Evolutionary conservation across 1,140 invertebrate species (phyloP).

Genomic region (Drosophila carrolli): DNA sequence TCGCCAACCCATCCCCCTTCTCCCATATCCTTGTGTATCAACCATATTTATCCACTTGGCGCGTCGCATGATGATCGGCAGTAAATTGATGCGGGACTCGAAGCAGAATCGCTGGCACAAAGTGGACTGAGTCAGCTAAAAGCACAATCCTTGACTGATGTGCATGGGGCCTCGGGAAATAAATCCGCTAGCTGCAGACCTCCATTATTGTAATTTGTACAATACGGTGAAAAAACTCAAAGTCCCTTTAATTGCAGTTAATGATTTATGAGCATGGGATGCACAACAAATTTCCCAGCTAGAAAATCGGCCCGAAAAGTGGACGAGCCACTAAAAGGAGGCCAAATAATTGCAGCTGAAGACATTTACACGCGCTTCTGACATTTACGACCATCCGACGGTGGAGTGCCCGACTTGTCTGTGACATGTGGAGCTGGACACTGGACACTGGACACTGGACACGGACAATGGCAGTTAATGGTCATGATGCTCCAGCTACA

Average conservation of each 20-base stretch:
- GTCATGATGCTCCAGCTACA: constrained; percentile 55
- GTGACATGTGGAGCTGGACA: constrained; percentile 72
- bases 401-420: constrained; percentile 32
- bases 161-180: constrained; percentile 4
- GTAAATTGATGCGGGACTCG: constrained; percentile 61
- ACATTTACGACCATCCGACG: constrained; percentile 71
- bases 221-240: constrained; percentile 20
- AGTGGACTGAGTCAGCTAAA: constrained; percentile 72
- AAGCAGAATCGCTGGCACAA: constrained; percentile 13
- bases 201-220: constrained; percentile 36
- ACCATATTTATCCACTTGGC: constrained; percentile 26
- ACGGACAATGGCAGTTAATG: constrained; percentile 76
- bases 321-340: constrained; percentile 13
- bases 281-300: constrained; percentile 35
- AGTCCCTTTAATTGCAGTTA: constrained; percentile 60
- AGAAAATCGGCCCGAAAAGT: constrained; percentile 19
- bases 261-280: constrained; percentile 59
- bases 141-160: constrained; percentile 49
- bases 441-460: constrained; percentile 30
- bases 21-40: constrained; percentile 5
- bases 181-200: constrained; percentile 26
- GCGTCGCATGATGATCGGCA: constrained; percentile 75
- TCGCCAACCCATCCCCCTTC: constrained; percentile 4
- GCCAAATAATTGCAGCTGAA: constrained; percentile 77
- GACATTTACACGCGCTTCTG: constrained; percentile 79